Evolutionary conservation across 2,113 vertebrate genomes (phyloP).

Genomic region (Larimichthys polyactis): DNA sequence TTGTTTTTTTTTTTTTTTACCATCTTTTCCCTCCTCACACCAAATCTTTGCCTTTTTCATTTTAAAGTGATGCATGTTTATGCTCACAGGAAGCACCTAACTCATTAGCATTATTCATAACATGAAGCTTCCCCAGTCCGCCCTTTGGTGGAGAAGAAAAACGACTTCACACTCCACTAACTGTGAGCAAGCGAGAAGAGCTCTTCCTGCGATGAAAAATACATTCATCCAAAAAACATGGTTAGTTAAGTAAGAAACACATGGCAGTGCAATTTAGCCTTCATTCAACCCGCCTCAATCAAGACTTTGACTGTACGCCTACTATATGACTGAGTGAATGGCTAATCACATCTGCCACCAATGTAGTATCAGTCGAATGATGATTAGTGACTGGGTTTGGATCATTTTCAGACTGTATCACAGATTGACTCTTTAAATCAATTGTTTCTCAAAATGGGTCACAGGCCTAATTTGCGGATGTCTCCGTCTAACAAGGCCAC

Average conservation of each 20-base stretch:
- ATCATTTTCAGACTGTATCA: conserved; percentile 19
- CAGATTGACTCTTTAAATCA: conserved; percentile 43
- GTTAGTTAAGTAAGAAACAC: conserved; percentile 55
- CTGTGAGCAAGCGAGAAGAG: conserved; percentile 36
- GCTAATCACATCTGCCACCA: conserved; percentile 50
- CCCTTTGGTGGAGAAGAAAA: conserved; percentile 64
- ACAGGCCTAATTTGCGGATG: conserved; percentile 25
- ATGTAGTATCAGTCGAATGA: conserved; percentile 21
- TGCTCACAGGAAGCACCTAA: conserved; percentile 63
- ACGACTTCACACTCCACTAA: conserved; percentile 57
- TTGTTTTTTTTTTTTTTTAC: too few relatives aligned
- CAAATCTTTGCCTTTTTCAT: conserved; percentile 52
- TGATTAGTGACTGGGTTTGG: conserved; percentile 31
- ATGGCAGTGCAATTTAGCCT: conserved; percentile 37
- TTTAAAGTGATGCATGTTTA: conserved; percentile 72
- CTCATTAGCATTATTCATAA: conserved; percentile 80
- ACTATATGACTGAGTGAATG: conserved; percentile 44
- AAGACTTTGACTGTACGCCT: conserved; percentile 25
- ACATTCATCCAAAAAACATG: conserved; percentile 31
- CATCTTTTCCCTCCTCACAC: conserved; percentile 7
- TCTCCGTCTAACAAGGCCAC: conserved; percentile 6
- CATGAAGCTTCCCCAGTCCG: conserved; percentile 28
- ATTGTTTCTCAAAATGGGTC: conserved; percentile 52
- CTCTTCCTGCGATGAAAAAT: conserved; percentile 52
- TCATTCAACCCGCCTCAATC: conserved; percentile 51